Conservation (phyloP, 2,888 invertebrate species). For the Caenorhabditis japonica region DNA sequence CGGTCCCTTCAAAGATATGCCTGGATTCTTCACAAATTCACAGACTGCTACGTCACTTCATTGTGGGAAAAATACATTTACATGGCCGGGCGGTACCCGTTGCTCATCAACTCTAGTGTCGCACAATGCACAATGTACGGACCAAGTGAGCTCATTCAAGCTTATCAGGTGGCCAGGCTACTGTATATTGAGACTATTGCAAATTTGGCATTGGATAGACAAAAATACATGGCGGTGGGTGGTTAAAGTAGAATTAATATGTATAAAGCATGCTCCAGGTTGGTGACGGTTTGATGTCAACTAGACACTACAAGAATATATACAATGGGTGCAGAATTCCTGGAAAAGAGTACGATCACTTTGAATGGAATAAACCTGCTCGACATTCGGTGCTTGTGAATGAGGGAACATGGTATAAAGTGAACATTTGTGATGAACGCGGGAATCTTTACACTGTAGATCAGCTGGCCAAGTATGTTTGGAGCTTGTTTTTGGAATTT, state of each 20-base stretch:
- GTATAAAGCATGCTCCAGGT: constrained; percentile 33
- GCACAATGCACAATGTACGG: constrained; percentile 66
- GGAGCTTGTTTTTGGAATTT: too few relatives aligned
- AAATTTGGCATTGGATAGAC: constrained; percentile 68
- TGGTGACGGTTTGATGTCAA: constrained; percentile 69
- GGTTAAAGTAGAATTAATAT: too few relatives aligned
- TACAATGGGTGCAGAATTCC: constrained; percentile 67
- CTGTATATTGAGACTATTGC: constrained; percentile 65
- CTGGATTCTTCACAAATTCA: constrained; percentile 60
- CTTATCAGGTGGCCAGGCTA: constrained; percentile 69
- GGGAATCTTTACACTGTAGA: constrained; percentile 59
- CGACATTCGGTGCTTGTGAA: constrained; percentile 62
- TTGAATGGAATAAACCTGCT: constrained; percentile 57
- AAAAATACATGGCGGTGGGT: constrained; percentile 64
- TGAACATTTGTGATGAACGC: constrained; percentile 63
- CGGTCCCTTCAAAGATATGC: constrained; percentile 63
- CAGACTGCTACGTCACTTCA: constrained; percentile 68
- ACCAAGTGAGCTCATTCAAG: constrained; percentile 58
- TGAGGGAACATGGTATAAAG: constrained; percentile 67
- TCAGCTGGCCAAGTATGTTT: constrained; percentile 58
- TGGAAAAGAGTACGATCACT: constrained; percentile 60
- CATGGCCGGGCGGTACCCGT: constrained; percentile 60
- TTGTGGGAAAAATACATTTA: constrained; percentile 75
- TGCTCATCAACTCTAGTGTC: constrained; percentile 70
- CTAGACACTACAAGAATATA: constrained; percentile 71